These are phyloP conservation scores for Cecropterus lyciades DNA, from an alignment of 1,140 invertebrate species.

Conservation along the genomic window DNA sequence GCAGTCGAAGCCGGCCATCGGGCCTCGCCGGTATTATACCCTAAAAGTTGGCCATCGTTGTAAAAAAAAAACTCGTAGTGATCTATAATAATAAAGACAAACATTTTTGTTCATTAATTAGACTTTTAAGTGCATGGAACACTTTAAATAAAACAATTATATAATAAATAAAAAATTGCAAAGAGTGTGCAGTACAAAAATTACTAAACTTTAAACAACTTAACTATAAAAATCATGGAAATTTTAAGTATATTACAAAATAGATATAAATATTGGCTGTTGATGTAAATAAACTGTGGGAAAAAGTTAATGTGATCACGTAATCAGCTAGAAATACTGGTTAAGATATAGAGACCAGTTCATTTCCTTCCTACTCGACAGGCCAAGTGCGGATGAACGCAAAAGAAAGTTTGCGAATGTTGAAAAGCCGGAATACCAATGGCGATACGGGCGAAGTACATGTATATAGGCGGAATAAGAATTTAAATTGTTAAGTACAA, in stretches of 20 bases:
- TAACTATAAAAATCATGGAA: too few species aligned
- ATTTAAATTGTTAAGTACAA: conserved; percentile 5
- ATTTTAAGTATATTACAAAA: too few species aligned
- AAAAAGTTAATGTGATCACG: conserved; percentile 16
- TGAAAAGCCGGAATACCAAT: conserved; percentile 35
- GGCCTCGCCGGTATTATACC: conserved; percentile 50
- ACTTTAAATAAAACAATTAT: too few species aligned
- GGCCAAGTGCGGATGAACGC: conserved; percentile 31
- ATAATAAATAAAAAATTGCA: too few species aligned
- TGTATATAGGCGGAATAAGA: conserved; percentile 5
- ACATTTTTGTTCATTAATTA: too few species aligned
- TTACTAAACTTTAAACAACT: too few species aligned
- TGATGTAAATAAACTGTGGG: conserved; percentile 1
- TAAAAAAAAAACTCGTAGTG: background rate
- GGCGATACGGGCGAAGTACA: conserved; percentile 9
- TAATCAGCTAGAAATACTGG: conserved; percentile 20
- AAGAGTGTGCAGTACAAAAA: too few species aligned
- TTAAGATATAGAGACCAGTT: conserved; percentile 31
- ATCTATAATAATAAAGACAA: too few species aligned
- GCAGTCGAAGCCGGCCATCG: conserved; percentile 53
- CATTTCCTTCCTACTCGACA: conserved; percentile 28
- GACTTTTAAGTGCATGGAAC: too few species aligned
- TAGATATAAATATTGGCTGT: background rate
- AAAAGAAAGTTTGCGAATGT: conserved; percentile 40
- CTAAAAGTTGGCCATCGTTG: background rate